Percentiles rank a stretch among this genome's conserved stretches.
phyloP scores from a whole-genome alignment of 1,140 invertebrate genomes.

The Papilio glaucus region DNA sequence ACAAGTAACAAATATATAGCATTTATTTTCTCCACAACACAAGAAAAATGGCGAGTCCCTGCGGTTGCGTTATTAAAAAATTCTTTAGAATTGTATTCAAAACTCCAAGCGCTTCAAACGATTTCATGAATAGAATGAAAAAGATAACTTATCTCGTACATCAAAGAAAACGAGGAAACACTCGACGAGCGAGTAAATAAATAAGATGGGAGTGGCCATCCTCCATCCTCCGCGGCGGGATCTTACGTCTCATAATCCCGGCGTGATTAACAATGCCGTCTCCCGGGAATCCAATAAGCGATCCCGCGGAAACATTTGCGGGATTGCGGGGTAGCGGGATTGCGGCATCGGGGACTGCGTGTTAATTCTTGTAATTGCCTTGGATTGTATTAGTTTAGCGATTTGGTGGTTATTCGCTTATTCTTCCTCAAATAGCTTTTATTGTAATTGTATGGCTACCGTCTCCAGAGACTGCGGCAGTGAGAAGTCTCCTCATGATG shows the following conservation, averaged over 20 bases:
- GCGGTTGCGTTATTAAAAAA: slow-evolving; percentile 21
- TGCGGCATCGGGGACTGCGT: slow-evolving; percentile 38
- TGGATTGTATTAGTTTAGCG: slow-evolving; percentile 43
- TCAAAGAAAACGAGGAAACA: slow-evolving; percentile 23
- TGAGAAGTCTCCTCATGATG: not conserved
- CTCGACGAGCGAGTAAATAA: slow-evolving; percentile 1
- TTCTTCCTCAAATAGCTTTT: slow-evolving; percentile 16
- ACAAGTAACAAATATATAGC: not conserved
- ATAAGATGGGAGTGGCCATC: slow-evolving; percentile 17
- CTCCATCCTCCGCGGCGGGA: not conserved
- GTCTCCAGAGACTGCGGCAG: not conserved
- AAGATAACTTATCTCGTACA: slow-evolving; percentile 25
- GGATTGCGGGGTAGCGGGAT: slow-evolving; percentile 39
- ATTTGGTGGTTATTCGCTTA: slow-evolving; percentile 30
- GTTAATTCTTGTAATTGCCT: slow-evolving; percentile 56
- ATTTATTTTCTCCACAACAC: not conserved
- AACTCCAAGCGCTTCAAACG: slow-evolving; percentile 1
- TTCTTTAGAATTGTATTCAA: slow-evolving; percentile 20
- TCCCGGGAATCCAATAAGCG: slow-evolving; percentile 46
- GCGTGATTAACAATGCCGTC: slow-evolving; percentile 47
- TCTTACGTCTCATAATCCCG: slow-evolving; percentile 43
- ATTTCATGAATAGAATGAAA: slow-evolving; percentile 25
- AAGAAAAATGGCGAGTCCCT: not conserved
- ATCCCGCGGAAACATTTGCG: slow-evolving; percentile 46
- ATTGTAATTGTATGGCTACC: slow-evolving; percentile 22